phyloP scores from a whole-genome alignment of 2,797 vertebrate genomes.

The Chiroxiphia lanceolata region DNA sequence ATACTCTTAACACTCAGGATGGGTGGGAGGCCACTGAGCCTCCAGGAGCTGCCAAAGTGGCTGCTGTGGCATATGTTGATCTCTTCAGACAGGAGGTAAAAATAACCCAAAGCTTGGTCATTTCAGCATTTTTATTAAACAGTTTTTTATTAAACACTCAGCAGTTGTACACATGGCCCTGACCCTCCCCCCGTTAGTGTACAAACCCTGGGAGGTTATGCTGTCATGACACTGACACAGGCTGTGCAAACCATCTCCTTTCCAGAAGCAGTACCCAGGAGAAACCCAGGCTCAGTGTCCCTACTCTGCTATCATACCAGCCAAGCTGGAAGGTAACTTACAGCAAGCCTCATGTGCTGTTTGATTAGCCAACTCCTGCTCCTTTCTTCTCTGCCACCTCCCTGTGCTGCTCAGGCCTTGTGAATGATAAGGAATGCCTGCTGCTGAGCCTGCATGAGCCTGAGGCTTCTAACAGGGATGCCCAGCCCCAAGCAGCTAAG shows the following conservation, averaged over 20 bases:
- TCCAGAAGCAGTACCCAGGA: not conserved
- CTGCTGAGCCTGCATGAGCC: not conserved
- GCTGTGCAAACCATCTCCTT: not conserved
- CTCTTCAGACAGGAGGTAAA: not conserved
- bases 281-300: not conserved
- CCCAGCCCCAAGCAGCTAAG: not conserved
- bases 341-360: not conserved
- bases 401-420: not conserved
- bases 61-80: fast-evolving
- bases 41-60: not conserved
- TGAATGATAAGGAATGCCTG: not conserved
- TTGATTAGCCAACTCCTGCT: not conserved
- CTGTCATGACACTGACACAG: not conserved
- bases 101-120: not conserved
- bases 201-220: not conserved
- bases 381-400: not conserved
- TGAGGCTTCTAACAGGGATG: not conserved
- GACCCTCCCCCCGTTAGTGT: not conserved
- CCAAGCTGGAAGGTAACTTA: not conserved
- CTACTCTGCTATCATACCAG: not conserved
- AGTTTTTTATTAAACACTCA: not conserved
- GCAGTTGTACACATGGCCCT: not conserved
- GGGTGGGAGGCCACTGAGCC: not conserved
- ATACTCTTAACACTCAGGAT: not conserved
- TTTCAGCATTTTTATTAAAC: constrained; percentile 46